Conservation (phyloP, 2,797 vertebrate genomes). For the Syngnathus rostellatus region DNA sequence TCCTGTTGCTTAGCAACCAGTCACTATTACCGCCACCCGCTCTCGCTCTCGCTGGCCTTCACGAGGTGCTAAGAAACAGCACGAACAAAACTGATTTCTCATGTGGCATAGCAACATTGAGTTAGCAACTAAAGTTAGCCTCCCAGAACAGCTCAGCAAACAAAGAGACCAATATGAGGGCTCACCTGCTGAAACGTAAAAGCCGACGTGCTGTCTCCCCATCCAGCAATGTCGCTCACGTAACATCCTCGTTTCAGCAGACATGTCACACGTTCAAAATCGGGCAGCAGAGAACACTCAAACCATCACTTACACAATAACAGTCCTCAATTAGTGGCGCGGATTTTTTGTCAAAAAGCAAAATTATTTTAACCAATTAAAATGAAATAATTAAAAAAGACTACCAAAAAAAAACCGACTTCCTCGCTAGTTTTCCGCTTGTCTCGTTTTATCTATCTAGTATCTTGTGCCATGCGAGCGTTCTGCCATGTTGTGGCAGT, state of each 20-base stretch:
- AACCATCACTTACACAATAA: too few relatives aligned
- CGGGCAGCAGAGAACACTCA: too few relatives aligned
- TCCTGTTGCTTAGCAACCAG: conserved; percentile 2
- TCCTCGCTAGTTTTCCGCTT: background rate
- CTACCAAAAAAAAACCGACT: too few relatives aligned
- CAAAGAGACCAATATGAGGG: background rate
- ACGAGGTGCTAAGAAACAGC: background rate
- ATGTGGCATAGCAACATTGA: background rate
- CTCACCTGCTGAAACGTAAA: background rate
- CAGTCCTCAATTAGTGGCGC: too few relatives aligned
- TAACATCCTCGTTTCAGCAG: background rate
- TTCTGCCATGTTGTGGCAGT: background rate
- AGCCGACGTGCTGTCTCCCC: background rate
- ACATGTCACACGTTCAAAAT: background rate
- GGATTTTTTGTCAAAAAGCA: too few relatives aligned
- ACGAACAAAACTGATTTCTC: background rate
- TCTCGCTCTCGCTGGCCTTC: background rate
- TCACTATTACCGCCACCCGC: background rate
- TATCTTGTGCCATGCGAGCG: background rate
- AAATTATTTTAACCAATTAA: too few relatives aligned
- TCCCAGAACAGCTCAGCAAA: background rate
- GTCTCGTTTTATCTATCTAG: background rate
- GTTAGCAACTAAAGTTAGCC: background rate
- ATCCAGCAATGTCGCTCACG: background rate
- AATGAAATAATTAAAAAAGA: too few relatives aligned